Evolutionary conservation across 2,113 vertebrate genomes (phyloP), one percentile per base, ranked within the genome.

Genomic region (Chloroceryle aenea): DNA sequence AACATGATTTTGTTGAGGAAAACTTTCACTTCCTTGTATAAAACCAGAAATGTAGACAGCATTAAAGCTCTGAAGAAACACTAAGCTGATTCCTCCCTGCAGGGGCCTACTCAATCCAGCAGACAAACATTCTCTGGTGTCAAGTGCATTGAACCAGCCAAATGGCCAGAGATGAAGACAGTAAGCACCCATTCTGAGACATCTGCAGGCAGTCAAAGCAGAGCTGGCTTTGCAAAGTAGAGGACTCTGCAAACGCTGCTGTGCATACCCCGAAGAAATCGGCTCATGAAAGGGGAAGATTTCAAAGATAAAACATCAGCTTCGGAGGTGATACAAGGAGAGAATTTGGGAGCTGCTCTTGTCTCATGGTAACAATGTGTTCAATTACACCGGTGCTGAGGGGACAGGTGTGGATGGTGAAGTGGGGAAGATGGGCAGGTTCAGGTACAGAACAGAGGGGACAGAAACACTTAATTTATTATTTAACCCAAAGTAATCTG

Each of bases 291-390:
- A 32, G 4, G 29, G 40, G 42, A 68, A 76, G 34, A 64, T 64
- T 55, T 82, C 47, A 26, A 34, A 73, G 53, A 32, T 18, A 34
- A 93, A 93, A 59, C 13, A 21, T 4, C 27, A 36, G 7, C 2
- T 78, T 7, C 59, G 34, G 52, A 90, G 25, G 52, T 25, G 47
- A 27, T 5, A 42, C 18, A 45, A 45, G 10, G 56, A 62, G 4
- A 9, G 56, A 64, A 50, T 10, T 36, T 62, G 12, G 3, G 12
- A 11, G 32, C 22, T 87, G 1, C 50, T 48, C 36, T 53, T 1
- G 0, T 45, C 38, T 22, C n/a, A 29, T 17, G 8, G 0, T 14
- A 23, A 42, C 6, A 34, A 43, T 9, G 4, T 14, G 36, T 21
- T 78, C 26, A 38, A 18, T 83, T 29, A 21, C 20, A 12, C 6